A percentile compares a stretch with the other conserved stretches of the same genome.
Evolutionary conservation across 2,797 vertebrate genomes (phyloP).

Genomic region (Otus scops): DNA sequence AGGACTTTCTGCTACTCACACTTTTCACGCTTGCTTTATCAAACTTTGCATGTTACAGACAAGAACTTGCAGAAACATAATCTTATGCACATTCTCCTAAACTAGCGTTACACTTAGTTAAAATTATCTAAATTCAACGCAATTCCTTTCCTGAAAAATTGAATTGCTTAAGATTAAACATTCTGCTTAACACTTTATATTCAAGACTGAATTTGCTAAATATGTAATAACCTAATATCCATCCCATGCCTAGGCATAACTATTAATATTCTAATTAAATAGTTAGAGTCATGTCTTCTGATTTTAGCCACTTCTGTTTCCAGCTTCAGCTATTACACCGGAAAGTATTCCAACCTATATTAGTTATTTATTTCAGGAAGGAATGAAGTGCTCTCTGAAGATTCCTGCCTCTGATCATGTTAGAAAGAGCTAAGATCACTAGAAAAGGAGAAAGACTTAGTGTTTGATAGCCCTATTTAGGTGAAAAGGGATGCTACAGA

Average conservation of each 20-base stretch:
- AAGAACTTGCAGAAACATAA: not conserved
- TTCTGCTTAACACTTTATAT: not conserved
- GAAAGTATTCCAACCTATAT: not conserved
- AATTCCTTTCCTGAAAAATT: not conserved
- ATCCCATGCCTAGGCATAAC: not conserved
- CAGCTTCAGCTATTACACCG: not conserved
- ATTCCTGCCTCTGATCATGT: not conserved
- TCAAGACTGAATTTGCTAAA: not conserved
- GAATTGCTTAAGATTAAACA: not conserved
- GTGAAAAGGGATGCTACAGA: not conserved
- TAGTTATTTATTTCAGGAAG: not conserved
- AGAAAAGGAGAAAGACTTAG: not conserved
- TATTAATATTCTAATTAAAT: not conserved
- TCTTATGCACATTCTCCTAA: not conserved
- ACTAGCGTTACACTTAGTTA: accelerated
- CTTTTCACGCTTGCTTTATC: not conserved
- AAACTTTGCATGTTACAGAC: not conserved
- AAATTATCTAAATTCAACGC: not conserved
- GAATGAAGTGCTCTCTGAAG: not conserved
- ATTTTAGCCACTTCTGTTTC: not conserved
- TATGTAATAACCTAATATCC: not conserved
- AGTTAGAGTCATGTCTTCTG: not conserved
- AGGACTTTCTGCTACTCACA: slow-evolving; percentile 25
- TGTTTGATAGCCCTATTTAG: not conserved
- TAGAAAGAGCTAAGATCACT: not conserved